phyloP scores from a whole-genome alignment of 1,140 invertebrate genomes.

The Halictus rubicundus region DNA sequence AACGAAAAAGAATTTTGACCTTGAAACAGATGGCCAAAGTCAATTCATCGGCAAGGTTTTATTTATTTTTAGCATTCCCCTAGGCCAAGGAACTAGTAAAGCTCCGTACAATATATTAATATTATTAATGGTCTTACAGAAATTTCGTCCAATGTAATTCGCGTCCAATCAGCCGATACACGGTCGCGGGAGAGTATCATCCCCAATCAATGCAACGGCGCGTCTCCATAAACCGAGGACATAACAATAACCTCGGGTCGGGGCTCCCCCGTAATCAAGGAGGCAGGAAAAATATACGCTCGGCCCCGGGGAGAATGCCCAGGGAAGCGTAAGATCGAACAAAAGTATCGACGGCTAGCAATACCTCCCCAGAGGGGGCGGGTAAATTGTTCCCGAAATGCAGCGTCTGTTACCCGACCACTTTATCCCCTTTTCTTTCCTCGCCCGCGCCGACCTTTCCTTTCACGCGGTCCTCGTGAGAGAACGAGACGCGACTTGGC shows the following conservation, averaged over 20 bases:
- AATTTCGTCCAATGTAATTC: neutral
- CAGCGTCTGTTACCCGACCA: conserved; percentile 47
- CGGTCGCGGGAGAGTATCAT: neutral
- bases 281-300: conserved; percentile 27
- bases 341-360: conserved; percentile 51
- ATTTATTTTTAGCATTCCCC: too few species aligned
- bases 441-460: too few species aligned
- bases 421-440: conserved; percentile 12
- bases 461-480: too few species aligned
- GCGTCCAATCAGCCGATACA: neutral
- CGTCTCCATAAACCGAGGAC: conserved; percentile 10
- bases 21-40: too few species aligned
- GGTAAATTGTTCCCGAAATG: conserved; percentile 63
- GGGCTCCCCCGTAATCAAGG: conserved; percentile 19
- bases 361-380: neutral
- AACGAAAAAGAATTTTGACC: too few species aligned
- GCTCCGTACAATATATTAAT: too few species aligned
- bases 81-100: too few species aligned
- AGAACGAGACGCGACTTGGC: neutral
- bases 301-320: conserved; percentile 1
- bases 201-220: conserved; percentile 26
- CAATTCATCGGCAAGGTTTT: too few species aligned
- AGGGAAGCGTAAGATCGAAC: conserved; percentile 42
- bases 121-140: too few species aligned
- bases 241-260: conserved; percentile 18